phyloP scores from a whole-genome alignment of 2,888 invertebrate species.

The Baccha elongata region DNA sequence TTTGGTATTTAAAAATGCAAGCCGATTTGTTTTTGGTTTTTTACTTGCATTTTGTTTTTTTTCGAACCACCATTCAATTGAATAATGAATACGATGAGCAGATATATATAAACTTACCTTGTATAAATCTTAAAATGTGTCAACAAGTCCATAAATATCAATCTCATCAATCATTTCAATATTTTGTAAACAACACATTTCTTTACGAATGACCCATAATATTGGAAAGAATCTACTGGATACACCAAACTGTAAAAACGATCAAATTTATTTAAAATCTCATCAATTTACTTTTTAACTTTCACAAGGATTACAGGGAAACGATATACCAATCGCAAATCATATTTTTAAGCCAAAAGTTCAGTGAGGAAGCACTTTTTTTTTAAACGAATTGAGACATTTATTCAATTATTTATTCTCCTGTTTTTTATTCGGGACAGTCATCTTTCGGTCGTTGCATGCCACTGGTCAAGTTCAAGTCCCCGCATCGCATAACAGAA shows the following conservation, averaged over 20 bases:
- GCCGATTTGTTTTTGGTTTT: no score
- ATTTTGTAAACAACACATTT: no score
- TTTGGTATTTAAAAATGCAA: no score
- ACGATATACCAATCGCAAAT: constrained; percentile 31
- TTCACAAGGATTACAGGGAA: constrained; percentile 20
- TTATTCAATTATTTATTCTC: constrained; percentile 70
- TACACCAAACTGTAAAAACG: background rate
- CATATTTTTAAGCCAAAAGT: constrained; percentile 57
- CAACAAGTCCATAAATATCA: no score
- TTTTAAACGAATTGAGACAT: constrained; percentile 66
- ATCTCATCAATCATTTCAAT: no score
- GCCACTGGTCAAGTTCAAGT: constrained; percentile 52
- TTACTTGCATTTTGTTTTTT: no score
- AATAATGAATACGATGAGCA: no score
- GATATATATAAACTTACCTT: no score
- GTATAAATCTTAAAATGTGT: no score
- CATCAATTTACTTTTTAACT: constrained; percentile 24
- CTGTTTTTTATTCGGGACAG: background rate
- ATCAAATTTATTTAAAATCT: constrained; percentile 1
- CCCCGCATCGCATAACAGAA: constrained; percentile 55
- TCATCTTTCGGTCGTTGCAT: constrained; percentile 34
- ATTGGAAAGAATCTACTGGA: no score
- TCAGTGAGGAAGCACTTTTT: constrained; percentile 58
- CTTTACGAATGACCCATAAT: no score
- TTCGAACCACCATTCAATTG: no score